Conservation (phyloP, 1,140 invertebrate genomes). For the Drosophila serrata region DNA sequence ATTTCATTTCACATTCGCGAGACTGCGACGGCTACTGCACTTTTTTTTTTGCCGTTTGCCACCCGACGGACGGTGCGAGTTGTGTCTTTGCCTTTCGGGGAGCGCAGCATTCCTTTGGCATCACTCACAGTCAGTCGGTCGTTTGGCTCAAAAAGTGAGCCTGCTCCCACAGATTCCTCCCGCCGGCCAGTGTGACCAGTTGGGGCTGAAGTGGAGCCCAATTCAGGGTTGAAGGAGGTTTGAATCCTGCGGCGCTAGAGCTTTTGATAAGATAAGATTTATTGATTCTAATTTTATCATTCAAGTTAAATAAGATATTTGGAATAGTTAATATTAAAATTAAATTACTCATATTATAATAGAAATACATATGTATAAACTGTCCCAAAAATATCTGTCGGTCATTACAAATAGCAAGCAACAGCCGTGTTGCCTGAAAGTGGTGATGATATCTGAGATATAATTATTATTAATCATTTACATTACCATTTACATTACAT, state of each 20-base stretch:
- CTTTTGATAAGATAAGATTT: constrained; percentile 5
- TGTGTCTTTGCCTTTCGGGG: constrained; percentile 24
- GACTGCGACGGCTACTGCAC: constrained; percentile 21
- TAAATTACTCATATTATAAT: not conserved
- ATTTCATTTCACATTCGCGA: constrained; percentile 24
- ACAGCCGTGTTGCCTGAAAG: not conserved
- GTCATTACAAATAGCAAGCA: not conserved
- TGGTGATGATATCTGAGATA: no score
- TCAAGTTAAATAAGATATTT: no score
- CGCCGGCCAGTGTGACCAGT: constrained; percentile 25
- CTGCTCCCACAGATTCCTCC: constrained; percentile 42
- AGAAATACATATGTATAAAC: no score
- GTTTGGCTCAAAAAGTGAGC: constrained; percentile 23
- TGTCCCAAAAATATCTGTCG: not conserved
- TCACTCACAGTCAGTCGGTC: constrained; percentile 27
- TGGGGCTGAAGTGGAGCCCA: constrained; percentile 4
- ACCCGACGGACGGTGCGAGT: constrained; percentile 21
- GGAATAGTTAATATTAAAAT: not conserved
- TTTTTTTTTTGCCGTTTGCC: constrained; percentile 21
- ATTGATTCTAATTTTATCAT: no score
- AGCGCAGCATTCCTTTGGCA: constrained; percentile 45
- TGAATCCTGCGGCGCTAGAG: constrained; percentile 27
- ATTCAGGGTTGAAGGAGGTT: constrained; percentile 37
- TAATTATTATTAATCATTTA: no score
- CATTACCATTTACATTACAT: no score